These are phyloP conservation scores for Meganola albula DNA, from an alignment of 2,888 invertebrate genomes.

Conservation along the genomic window DNA sequence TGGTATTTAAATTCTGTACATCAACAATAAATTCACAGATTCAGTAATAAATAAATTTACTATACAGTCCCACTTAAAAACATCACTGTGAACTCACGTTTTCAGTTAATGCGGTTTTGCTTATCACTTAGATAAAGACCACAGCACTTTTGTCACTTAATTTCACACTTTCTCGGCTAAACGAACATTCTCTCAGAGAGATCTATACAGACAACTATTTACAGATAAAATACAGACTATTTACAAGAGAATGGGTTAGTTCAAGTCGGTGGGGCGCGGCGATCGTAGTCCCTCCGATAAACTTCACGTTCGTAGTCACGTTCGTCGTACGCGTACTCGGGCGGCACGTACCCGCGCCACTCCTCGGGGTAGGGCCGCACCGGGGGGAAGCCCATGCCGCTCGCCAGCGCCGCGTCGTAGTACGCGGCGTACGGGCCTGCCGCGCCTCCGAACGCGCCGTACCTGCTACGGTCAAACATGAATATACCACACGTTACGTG, in stretches of 20 bases:
- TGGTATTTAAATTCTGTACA: constrained; percentile 67
- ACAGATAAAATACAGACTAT: constrained; percentile 57
- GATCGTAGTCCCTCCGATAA: constrained; percentile 80
- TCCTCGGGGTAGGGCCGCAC: constrained; percentile 64
- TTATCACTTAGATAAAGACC: constrained; percentile 74
- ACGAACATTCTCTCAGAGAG: constrained; percentile 53
- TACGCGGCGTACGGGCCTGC: constrained; percentile 64
- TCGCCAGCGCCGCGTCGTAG: constrained; percentile 60
- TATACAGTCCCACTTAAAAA: constrained; percentile 71
- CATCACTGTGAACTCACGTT: constrained; percentile 51
- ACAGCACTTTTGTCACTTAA: constrained; percentile 76
- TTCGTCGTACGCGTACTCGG: constrained; percentile 74
- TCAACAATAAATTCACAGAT: constrained; percentile 61
- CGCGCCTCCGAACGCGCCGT: constrained; percentile 67
- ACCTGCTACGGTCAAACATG: constrained; percentile 36
- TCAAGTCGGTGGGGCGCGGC: constrained; percentile 79
- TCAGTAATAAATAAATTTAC: constrained; percentile 72
- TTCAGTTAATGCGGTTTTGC: constrained; percentile 57
- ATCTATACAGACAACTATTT: constrained; percentile 54
- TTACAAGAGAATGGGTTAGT: constrained; percentile 38
- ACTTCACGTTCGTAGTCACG: constrained; percentile 77
- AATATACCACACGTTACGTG: too few relatives aligned
- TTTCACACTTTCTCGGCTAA: constrained; percentile 56
- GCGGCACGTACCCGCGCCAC: constrained; percentile 67
- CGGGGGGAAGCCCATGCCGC: constrained; percentile 74